These are phyloP conservation scores for Heliconius himera DNA, from an alignment of 1,140 invertebrate genomes.

Conservation along the genomic window DNA sequence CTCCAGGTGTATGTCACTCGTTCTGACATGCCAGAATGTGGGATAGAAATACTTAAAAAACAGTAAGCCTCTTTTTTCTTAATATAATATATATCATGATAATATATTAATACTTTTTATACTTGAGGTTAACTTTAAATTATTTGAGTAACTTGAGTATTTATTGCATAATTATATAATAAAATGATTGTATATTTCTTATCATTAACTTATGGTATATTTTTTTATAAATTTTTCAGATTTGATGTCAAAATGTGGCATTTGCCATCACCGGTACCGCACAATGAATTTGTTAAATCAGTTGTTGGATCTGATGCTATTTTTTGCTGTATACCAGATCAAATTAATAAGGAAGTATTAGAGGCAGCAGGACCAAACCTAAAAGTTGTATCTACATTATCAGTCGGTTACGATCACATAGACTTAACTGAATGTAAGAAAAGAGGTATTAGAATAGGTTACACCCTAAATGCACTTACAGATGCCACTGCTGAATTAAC, in stretches of 20 bases:
- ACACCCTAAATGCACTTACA: constrained; percentile 95
- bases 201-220: too few species aligned
- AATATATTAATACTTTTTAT: background rate
- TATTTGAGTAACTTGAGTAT: background rate
- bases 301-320: constrained; percentile 88
- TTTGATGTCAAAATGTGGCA: constrained; percentile 88
- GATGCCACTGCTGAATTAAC: constrained; percentile 96
- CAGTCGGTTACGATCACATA: constrained; percentile 94
- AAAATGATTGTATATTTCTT: too few species aligned
- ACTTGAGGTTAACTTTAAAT: too few species aligned
- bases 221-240: constrained; percentile 68
- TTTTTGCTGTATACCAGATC: constrained; percentile 92
- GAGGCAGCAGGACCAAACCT: constrained; percentile 85
- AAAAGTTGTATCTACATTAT: constrained; percentile 92
- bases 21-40: constrained; percentile 78
- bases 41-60: constrained; percentile 78
- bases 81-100: background rate
- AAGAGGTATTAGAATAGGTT: constrained; percentile 89
- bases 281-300: constrained; percentile 86
- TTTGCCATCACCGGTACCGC: constrained; percentile 85
- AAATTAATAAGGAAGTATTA: constrained; percentile 91
- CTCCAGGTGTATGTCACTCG: constrained; percentile 78
- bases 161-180: background rate
- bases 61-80: constrained; percentile 54
- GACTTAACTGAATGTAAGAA: constrained; percentile 86